Percentiles rank a stretch among this genome's conserved stretches.
phyloP scores from a whole-genome alignment of 2,888 invertebrate genomes.

The Anodontia alba region DNA sequence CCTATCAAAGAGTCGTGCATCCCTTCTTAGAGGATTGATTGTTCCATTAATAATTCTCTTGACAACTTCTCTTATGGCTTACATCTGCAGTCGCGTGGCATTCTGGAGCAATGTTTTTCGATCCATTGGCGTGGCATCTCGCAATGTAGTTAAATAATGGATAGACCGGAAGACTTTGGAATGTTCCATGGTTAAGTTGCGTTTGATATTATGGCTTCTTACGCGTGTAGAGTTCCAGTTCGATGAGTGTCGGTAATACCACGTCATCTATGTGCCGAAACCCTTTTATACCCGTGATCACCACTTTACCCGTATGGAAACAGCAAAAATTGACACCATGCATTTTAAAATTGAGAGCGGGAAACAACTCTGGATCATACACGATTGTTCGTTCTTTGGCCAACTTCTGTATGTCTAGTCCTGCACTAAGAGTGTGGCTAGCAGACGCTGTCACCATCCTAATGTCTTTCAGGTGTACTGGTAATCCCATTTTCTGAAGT shows the following conservation, averaged over 20 bases:
- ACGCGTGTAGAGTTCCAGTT: slow-evolving; percentile 20
- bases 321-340: slow-evolving; percentile 23
- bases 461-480: background rate
- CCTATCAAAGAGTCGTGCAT: slow-evolving; percentile 17
- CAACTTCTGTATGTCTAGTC: slow-evolving; percentile 11
- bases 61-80: slow-evolving; percentile 14
- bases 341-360: slow-evolving; percentile 14
- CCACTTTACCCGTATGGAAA: slow-evolving; percentile 38
- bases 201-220: background rate
- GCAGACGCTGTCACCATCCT: slow-evolving; percentile 23
- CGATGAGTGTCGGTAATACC: slow-evolving; percentile 19
- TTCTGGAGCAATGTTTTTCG: slow-evolving; percentile 19
- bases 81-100: slow-evolving; percentile 16
- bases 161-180: background rate
- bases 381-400: background rate
- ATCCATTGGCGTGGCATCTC: background rate
- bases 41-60: slow-evolving; percentile 11
- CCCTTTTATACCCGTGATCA: slow-evolving; percentile 33
- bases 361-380: slow-evolving; percentile 41
- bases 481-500: slow-evolving; percentile 20
- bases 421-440: background rate
- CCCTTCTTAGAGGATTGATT: slow-evolving; percentile 25
- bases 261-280: background rate
- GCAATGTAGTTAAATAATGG: background rate
- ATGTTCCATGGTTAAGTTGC: background rate